Percentiles rank a stretch among this genome's conserved stretches.
Evolutionary conservation across 2,113 vertebrate species (phyloP).

Genomic region (Ciconia boyciana): DNA sequence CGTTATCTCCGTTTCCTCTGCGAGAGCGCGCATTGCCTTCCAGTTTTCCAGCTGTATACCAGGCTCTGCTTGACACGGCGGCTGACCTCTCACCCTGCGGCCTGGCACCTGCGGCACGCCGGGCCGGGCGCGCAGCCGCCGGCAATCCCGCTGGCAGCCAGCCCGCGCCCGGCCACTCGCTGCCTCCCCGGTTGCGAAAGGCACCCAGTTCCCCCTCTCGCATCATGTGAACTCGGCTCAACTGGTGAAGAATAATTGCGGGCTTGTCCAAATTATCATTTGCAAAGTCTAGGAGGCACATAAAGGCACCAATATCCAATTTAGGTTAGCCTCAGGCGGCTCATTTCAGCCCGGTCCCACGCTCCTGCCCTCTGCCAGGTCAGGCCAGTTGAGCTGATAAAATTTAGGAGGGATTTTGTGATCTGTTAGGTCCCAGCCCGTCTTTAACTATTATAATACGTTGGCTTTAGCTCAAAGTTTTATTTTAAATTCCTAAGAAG

Average conservation of each 20-base stretch:
- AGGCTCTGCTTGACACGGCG: not conserved
- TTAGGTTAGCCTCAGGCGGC: not conserved
- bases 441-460: not conserved
- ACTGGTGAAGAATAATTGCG: not conserved
- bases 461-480: not conserved
- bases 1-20: not conserved
- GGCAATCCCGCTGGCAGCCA: not conserved
- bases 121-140: not conserved
- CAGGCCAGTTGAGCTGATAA: not conserved
- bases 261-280: not conserved
- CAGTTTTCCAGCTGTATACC: not conserved
- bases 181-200: not conserved
- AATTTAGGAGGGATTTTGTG: not conserved
- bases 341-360: not conserved
- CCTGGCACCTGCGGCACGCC: not conserved
- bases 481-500: not conserved
- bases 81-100: not conserved
- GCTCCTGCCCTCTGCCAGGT: not conserved
- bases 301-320: not conserved
- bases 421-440: not conserved
- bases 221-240: not conserved
- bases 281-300: not conserved
- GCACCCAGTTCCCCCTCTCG: not conserved
- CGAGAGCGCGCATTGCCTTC: rapidly evolving
- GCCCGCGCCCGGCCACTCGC: not conserved